A percentile compares a stretch with the other conserved stretches of the same genome.
Evolutionary conservation across 2,797 vertebrate genomes (phyloP).

Genomic region (Paratrypauchen microcephalus): DNA sequence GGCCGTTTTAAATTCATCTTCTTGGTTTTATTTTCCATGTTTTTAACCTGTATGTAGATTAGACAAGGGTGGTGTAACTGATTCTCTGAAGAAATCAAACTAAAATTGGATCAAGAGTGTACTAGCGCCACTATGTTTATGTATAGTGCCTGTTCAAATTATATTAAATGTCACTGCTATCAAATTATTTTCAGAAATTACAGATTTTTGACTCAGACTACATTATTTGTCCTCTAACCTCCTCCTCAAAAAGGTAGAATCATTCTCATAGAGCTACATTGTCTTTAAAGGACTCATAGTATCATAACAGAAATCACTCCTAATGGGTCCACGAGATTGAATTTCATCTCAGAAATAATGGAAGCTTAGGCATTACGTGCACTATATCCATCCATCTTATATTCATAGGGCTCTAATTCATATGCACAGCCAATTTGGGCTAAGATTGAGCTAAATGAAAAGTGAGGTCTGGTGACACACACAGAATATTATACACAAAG

Average conservation of each 20-base stretch:
- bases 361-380: constrained; percentile 10
- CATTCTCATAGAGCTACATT: background rate
- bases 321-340: constrained; percentile 11
- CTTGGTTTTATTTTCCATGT: too few species aligned
- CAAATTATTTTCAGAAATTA: background rate
- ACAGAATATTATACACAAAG: constrained; percentile 1
- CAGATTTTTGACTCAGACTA: background rate
- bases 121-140: too few species aligned
- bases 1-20: too few species aligned
- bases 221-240: background rate
- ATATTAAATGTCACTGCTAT: too few species aligned
- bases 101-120: too few species aligned
- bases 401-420: constrained; percentile 11
- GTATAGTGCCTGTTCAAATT: too few species aligned
- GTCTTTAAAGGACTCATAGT: constrained; percentile 3
- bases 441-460: constrained; percentile 13
- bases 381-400: constrained; percentile 8
- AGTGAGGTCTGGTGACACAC: background rate
- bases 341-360: constrained; percentile 19
- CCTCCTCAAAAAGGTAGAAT: background rate
- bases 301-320: constrained; percentile 6
- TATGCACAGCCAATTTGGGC: constrained; percentile 7
- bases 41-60: too few species aligned
- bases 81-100: too few species aligned
- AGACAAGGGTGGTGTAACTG: too few species aligned